phyloP scores from a whole-genome alignment of 1,140 invertebrate genomes.

The Bombus pyrosoma region DNA sequence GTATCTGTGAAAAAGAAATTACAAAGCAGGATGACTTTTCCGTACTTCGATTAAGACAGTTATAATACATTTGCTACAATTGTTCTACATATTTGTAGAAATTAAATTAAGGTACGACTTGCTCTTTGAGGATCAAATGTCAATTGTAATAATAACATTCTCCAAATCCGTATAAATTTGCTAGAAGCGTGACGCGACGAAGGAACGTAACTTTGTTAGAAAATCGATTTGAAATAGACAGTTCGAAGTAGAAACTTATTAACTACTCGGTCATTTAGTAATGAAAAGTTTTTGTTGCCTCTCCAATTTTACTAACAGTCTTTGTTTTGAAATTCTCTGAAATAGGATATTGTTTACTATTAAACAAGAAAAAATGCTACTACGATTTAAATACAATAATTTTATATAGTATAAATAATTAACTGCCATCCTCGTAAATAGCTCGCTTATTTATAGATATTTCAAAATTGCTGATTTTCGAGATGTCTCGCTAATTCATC shows the following conservation, averaged over 20 bases:
- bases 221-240: not conserved
- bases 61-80: too few relatives aligned
- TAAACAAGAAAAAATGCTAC: too few relatives aligned
- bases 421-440: not conserved
- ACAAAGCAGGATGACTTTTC: too few relatives aligned
- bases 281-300: not conserved
- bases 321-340: not conserved
- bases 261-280: not conserved
- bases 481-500: not conserved
- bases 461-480: not conserved
- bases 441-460: not conserved
- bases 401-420: not conserved
- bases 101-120: too few relatives aligned
- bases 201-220: not conserved
- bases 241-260: not conserved
- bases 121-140: too few relatives aligned
- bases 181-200: not conserved
- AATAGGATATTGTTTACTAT: not conserved
- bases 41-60: too few relatives aligned
- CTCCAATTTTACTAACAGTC: not conserved
- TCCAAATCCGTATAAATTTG: not conserved
- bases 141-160: not conserved
- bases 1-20: too few relatives aligned
- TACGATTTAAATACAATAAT: too few relatives aligned
- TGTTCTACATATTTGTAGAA: not conserved